Percentiles rank a stretch among this genome's conserved stretches.
Evolutionary conservation across 2,888 invertebrate genomes (phyloP).

Genomic region (Sphecodes monilicornis): DNA sequence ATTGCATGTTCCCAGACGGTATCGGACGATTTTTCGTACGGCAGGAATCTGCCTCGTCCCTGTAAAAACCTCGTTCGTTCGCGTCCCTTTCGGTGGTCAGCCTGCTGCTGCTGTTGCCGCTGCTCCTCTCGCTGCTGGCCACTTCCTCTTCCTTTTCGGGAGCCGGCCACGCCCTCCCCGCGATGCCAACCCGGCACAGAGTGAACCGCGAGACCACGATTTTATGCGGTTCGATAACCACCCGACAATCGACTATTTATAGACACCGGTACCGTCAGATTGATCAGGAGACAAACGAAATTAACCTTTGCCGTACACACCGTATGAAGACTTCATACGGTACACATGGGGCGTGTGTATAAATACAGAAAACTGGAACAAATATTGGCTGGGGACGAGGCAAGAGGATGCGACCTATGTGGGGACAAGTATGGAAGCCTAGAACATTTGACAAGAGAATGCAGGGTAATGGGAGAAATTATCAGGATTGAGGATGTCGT

Average conservation of each 20-base stretch:
- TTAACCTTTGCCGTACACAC: too few relatives aligned
- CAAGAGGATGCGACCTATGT: too few relatives aligned
- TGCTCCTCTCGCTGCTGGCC: slow-evolving; percentile 9
- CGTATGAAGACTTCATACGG: too few relatives aligned
- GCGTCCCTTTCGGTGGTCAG: slow-evolving; percentile 38
- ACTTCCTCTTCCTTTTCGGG: slow-evolving; percentile 64
- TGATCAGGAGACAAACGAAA: neutral
- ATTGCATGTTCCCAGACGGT: slow-evolving; percentile 46
- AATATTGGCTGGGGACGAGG: too few relatives aligned
- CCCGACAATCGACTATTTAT: neutral
- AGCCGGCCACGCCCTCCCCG: slow-evolving; percentile 41
- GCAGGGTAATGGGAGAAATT: too few relatives aligned
- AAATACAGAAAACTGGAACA: too few relatives aligned
- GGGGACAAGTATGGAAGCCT: too few relatives aligned
- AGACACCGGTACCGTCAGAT: neutral
- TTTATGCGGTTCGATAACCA: neutral
- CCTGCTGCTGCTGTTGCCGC: neutral
- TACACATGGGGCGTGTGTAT: too few relatives aligned
- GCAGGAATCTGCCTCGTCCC: slow-evolving; percentile 5
- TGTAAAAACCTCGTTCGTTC: slow-evolving; percentile 45
- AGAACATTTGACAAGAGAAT: too few relatives aligned
- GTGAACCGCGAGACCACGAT: slow-evolving; percentile 2
- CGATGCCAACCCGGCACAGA: neutral
- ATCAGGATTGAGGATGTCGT: too few relatives aligned
- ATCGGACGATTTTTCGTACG: slow-evolving; percentile 43